Base-by-base conservation (phyloP, 2,888 invertebrate genomes). In the Tetrapedia diversipes region DNA sequence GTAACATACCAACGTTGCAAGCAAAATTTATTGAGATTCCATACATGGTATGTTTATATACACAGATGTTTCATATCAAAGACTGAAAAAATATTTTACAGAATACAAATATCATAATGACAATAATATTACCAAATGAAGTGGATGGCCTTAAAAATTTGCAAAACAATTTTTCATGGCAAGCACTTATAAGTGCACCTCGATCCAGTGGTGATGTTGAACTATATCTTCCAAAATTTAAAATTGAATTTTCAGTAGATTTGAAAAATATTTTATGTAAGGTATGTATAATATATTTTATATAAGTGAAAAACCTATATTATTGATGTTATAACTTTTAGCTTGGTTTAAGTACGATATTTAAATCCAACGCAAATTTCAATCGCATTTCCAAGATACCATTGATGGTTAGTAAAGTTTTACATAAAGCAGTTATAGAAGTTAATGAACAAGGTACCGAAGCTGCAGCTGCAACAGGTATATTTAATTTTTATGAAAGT, bases 101-200 rank as follows among this genome's bases (percentile, higher is more conserved):
- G 93, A 95, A 95, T 63, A 92, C 93, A 0, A 93, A 95, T 76
- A 92, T 97, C 16, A 95, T 95, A 80, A 95, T 97, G 96, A 89
- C 96, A 2, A 93, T 97, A 49, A 92, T 97, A 65, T 91, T 97
- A 71, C 97, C 97, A 0, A 93, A 94, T 49, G 92, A 94, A 47
- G 92, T 94, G 22, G 93, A 94, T 67, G 97, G 96, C 0, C 86
- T 94, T 27, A 54, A 80, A 11, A 83, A 83, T 2, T 80, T 93
- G 67, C 92, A 93, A 80, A 83, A 87, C 16, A 92, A 92, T 73
- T 90, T 93, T 45, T 79, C 89, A 19, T 88, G 88, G 77, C 80
- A 91, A 63, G 66, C 91, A 4, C 82, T 93, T 43, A 73, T 77
- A 8, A 84, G 80, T 22, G 80, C 83, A 56, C 54, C 79, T 43